Evolutionary conservation across 2,888 invertebrate genomes (phyloP), one percentile per base, ranked within the genome.

Genomic region (Ypsolopha scabrella): DNA sequence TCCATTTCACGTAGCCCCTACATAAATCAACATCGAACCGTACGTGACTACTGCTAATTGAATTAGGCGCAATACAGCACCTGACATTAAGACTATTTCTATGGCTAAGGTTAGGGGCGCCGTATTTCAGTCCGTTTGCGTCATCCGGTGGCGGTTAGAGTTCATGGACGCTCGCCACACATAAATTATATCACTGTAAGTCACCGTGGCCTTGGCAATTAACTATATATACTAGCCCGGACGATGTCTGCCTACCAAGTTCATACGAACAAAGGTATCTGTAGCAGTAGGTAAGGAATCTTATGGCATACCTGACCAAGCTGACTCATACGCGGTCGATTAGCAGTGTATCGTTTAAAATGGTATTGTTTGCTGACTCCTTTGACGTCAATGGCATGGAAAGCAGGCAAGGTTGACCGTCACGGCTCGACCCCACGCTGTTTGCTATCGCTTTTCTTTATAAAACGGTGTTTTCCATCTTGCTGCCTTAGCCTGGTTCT

Each of bases 161-260:
- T 86, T 86, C 85, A 85, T 72, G 85, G 85, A 76, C 85, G 79
- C 64, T 58, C 70, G 61, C 73, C 72, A 79, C 77, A 79, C 71
- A 75, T 75, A 80, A 81, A 80, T 83, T 82, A 83, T 81, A 82
- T 51, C 82, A 77, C 79, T 39, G 49, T 77, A 68, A 59, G 68
- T 65, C 47, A 67, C 58, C 62, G 60, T 65, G 78, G 72, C 83
- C 85, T 83, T 82, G 80, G 68, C 73, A 74, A 72, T 75, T 79
- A 79, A 83, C 24, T 24, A 24, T 24, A 24, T 2, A 4, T 80
- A 33, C 35, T 79, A 76, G 74, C 75, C 76, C 67, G 76, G 70
- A 75, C 76, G 77, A 80, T 78, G 80, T 80, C 75, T 79, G 80
- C 75, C 68, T 80, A 73, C 73, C 71, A 77, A 80, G 68, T 41